Evolutionary conservation across 2,888 invertebrate genomes (phyloP).

Genomic region (Eupithecia centaureata): DNA sequence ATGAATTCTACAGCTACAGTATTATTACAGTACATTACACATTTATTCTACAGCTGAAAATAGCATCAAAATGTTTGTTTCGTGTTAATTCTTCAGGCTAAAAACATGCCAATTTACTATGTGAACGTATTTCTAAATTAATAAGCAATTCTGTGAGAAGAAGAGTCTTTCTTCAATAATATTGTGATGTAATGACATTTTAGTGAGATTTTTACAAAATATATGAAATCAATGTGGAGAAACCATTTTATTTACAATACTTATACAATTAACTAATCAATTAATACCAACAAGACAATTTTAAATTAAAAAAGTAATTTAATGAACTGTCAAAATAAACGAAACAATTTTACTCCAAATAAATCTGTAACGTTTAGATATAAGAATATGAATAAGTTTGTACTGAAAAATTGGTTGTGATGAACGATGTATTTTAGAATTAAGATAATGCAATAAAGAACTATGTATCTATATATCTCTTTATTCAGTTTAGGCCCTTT

Average conservation of each 20-base stretch:
- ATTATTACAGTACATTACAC: too few relatives aligned
- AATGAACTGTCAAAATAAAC: neutral
- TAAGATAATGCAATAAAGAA: constrained; percentile 44
- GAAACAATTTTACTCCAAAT: constrained; percentile 6
- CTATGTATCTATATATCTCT: constrained; percentile 43
- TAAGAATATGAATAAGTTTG: constrained; percentile 12
- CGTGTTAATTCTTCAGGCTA: neutral
- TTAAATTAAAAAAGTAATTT: neutral
- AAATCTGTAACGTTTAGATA: constrained; percentile 11
- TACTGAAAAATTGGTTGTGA: constrained; percentile 26
- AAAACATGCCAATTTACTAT: constrained; percentile 4
- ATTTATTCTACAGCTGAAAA: too few relatives aligned
- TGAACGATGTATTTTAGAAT: constrained; percentile 33
- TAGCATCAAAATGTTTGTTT: neutral
- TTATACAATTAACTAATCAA: neutral
- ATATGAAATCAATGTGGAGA: neutral
- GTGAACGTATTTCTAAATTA: neutral
- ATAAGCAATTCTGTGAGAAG: neutral
- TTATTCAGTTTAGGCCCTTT: constrained; percentile 46
- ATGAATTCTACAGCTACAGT: too few relatives aligned
- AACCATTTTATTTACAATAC: neutral
- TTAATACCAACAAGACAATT: neutral
- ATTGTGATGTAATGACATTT: neutral
- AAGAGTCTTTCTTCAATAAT: neutral
- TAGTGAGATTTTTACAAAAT: constrained; percentile 6